Evolutionary conservation across 2,113 vertebrate species (phyloP).

Genomic region (Hypanus sabinus): DNA sequence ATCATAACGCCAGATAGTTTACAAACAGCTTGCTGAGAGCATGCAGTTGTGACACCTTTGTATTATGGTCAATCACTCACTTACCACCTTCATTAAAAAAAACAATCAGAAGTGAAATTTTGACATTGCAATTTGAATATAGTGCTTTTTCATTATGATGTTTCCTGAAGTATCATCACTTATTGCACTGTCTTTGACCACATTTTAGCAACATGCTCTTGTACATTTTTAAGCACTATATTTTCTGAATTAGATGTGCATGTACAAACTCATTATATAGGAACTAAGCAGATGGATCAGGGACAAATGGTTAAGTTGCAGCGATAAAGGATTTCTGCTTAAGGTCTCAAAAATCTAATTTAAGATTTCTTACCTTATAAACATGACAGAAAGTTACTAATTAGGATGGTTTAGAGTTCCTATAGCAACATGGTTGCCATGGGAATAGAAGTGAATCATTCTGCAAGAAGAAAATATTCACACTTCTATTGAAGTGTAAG

Average conservation of each 20-base stretch:
- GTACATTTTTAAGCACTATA: neutral
- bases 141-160: neutral
- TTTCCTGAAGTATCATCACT: neutral
- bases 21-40: neutral
- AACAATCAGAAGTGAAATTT: neutral
- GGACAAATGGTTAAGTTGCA: neutral
- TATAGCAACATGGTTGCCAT: conserved; percentile 53
- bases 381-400: conserved; percentile 53
- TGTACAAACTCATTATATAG: neutral
- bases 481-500: conserved; percentile 28
- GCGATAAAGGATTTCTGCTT: conserved; percentile 19
- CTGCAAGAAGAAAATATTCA: conserved; percentile 26
- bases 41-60: neutral
- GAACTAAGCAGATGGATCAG: neutral
- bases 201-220: neutral
- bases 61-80: conserved; percentile 10
- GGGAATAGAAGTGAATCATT: conserved; percentile 49
- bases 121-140: neutral
- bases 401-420: conserved; percentile 52
- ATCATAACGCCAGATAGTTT: neutral
- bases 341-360: neutral
- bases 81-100: neutral
- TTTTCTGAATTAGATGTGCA: neutral
- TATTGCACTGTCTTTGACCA: neutral
- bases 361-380: conserved; percentile 38